phyloP scores from a whole-genome alignment of 2,888 invertebrate species.

The Ophion ellenae region DNA sequence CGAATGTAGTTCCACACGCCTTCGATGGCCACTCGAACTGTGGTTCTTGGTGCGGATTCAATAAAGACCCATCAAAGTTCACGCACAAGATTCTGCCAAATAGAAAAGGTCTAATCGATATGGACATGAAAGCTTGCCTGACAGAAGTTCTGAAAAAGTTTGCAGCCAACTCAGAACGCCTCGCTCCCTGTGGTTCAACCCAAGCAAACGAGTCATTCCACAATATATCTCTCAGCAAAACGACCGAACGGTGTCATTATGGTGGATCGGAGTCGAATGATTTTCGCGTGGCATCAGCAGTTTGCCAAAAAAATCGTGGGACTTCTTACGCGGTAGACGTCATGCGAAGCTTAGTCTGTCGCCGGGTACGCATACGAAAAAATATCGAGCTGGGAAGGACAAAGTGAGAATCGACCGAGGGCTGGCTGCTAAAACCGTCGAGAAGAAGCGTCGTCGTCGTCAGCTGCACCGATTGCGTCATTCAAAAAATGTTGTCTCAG shows the following conservation, averaged over 20 bases:
- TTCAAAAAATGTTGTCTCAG: background rate
- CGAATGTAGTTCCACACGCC: slow-evolving; percentile 67
- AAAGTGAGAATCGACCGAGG: background rate
- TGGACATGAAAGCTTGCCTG: slow-evolving; percentile 14
- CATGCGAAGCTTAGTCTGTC: slow-evolving; percentile 23
- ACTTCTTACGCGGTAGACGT: slow-evolving; percentile 14
- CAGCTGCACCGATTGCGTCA: slow-evolving; percentile 21
- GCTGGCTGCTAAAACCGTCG: slow-evolving; percentile 12
- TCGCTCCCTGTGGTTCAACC: slow-evolving; percentile 60
- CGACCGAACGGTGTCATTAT: slow-evolving; percentile 51
- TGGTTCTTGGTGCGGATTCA: slow-evolving; percentile 67
- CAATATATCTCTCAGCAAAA: slow-evolving; percentile 40
- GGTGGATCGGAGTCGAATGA: slow-evolving; percentile 54
- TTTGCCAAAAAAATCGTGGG: slow-evolving; percentile 58
- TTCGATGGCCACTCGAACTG: slow-evolving; percentile 67
- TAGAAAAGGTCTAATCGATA: slow-evolving; percentile 31
- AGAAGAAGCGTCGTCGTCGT: slow-evolving; percentile 12
- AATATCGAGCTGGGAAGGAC: slow-evolving; percentile 39
- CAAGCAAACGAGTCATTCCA: slow-evolving; percentile 60
- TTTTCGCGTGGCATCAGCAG: slow-evolving; percentile 55
- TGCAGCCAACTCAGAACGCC: slow-evolving; percentile 47
- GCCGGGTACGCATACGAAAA: slow-evolving; percentile 23
- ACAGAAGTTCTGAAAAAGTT: slow-evolving; percentile 27
- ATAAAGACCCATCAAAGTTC: slow-evolving; percentile 62
- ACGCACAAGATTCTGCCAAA: slow-evolving; percentile 42